These are phyloP conservation scores for Amphipyra berbera DNA, from an alignment of 2,888 invertebrate species.

Conservation along the genomic window DNA sequence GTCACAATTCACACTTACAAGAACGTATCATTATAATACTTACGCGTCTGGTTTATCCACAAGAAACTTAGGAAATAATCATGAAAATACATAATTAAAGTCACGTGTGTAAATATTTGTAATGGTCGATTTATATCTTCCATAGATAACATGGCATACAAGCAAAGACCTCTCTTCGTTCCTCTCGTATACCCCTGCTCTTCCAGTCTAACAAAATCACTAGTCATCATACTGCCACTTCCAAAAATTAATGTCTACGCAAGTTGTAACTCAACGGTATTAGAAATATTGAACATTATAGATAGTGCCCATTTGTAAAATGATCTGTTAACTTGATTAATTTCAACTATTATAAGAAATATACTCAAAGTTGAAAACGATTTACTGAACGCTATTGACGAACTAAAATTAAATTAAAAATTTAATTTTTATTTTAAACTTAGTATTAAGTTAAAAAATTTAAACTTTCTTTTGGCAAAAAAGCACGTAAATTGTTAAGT, in stretches of 20 bases:
- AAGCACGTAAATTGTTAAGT: too few relatives aligned
- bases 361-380: conserved; percentile 19
- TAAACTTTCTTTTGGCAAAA: too few relatives aligned
- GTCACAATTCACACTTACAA: too few relatives aligned
- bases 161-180: conserved; percentile 10
- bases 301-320: conserved; percentile 40
- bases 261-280: conserved; percentile 46
- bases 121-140: conserved; percentile 15
- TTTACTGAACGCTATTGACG: conserved; percentile 14
- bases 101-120: too few relatives aligned
- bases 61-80: too few relatives aligned
- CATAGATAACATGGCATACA: conserved; percentile 8
- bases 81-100: too few relatives aligned
- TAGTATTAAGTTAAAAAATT: too few relatives aligned
- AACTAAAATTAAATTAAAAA: too few relatives aligned
- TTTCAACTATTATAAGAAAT: conserved; percentile 31
- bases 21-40: too few relatives aligned
- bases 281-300: conserved; percentile 48
- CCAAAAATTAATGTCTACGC: conserved; percentile 50
- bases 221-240: conserved; percentile 54
- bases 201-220: conserved; percentile 37
- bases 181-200: conserved; percentile 5
- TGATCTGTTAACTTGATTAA: conserved; percentile 35
- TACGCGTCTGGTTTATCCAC: too few relatives aligned
- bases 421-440: too few relatives aligned